phyloP scores from a whole-genome alignment of 2,888 invertebrate species.

The Zaprionus lineosus region DNA sequence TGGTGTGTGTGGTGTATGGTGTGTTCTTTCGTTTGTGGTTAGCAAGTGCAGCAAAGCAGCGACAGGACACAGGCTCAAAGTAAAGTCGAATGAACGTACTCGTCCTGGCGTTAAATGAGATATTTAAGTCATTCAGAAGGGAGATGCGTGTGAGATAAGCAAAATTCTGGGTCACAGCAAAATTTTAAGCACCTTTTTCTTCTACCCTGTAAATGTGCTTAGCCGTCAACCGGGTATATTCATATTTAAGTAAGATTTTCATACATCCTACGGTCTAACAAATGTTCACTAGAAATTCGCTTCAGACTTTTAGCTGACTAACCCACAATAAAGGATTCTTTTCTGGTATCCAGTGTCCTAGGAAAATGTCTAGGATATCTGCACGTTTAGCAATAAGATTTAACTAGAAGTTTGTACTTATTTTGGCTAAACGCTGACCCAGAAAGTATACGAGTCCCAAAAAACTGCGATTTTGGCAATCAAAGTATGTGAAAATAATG shows the following conservation, averaged over 20 bases:
- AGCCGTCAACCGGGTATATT: not conserved
- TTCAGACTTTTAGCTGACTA: too few species aligned
- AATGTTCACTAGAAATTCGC: too few species aligned
- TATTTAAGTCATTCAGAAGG: conserved; percentile 70
- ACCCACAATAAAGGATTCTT: too few species aligned
- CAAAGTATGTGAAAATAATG: conserved; percentile 73
- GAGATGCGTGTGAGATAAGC: conserved; percentile 69
- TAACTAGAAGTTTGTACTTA: not conserved
- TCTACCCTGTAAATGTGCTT: not conserved
- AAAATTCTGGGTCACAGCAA: conserved; percentile 65
- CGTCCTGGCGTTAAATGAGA: conserved; percentile 78
- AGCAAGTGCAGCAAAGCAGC: conserved; percentile 49
- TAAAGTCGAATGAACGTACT: conserved; percentile 53
- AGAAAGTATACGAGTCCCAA: not conserved
- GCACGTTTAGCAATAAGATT: not conserved
- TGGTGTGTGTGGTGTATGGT: conserved; percentile 17
- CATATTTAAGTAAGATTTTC: not conserved
- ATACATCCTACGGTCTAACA: too few species aligned
- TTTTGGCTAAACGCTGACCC: conserved; percentile 20
- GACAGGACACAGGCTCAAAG: conserved; percentile 10
- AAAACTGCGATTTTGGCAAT: conserved; percentile 26
- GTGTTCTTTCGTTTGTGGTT: conserved; percentile 21
- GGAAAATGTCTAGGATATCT: conserved; percentile 6
- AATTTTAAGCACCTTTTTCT: conserved; percentile 35
- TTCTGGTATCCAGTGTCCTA: too few species aligned